Percentiles rank a stretch among this genome's conserved stretches.
Conservation (phyloP, 2,797 vertebrate species). For the Poeciliopsis infans region DNA sequence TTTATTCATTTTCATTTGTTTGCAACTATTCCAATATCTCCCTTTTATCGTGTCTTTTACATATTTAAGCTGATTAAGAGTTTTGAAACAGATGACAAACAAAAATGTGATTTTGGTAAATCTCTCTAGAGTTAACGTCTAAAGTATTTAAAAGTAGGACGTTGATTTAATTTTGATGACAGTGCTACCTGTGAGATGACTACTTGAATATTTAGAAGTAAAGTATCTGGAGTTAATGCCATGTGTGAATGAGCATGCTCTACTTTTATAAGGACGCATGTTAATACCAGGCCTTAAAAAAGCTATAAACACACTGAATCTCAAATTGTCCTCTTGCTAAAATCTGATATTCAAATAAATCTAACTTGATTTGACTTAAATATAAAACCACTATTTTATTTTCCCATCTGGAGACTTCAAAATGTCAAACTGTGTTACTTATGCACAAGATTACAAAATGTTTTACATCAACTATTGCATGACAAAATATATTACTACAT, state of each 20-base stretch:
- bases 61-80: neutral
- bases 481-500: slow-evolving; percentile 12
- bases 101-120: neutral
- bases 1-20: neutral
- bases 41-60: too few species aligned
- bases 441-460: neutral
- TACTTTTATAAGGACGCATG: neutral
- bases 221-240: neutral
- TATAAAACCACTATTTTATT: too few species aligned
- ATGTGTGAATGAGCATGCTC: neutral
- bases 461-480: slow-evolving; percentile 12
- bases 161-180: neutral
- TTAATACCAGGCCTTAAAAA: neutral
- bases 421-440: neutral
- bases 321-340: neutral
- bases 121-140: neutral
- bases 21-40: neutral
- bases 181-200: neutral
- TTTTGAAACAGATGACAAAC: neutral
- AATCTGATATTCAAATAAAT: too few species aligned
- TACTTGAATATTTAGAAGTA: neutral
- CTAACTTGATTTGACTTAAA: too few species aligned
- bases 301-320: neutral
- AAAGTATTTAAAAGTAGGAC: neutral
- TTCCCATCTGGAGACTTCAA: neutral